Percentiles rank a stretch among this genome's conserved stretches.
phyloP scores from a whole-genome alignment of 2,797 vertebrate genomes.

The Babyrousa celebensis region DNA sequence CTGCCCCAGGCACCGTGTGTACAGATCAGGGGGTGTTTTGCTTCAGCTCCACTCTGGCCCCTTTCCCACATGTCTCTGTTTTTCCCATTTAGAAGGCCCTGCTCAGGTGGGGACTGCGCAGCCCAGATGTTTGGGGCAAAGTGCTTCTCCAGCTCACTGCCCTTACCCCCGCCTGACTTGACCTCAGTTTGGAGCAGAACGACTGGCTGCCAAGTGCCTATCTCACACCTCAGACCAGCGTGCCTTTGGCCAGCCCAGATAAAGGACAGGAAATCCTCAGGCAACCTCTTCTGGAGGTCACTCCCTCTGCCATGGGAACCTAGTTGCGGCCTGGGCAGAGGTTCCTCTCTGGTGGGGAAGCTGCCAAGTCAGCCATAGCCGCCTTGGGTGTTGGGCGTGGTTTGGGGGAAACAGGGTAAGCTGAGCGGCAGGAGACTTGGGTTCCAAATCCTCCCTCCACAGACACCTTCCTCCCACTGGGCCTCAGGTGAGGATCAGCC shows the following conservation, averaged over 20 bases:
- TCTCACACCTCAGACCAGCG: conserved; percentile 65
- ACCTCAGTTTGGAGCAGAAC: conserved; percentile 51
- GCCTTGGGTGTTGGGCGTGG: not conserved
- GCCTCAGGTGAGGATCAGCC: not conserved
- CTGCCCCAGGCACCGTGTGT: not conserved
- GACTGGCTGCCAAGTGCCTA: not conserved
- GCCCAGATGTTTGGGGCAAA: conserved; percentile 39
- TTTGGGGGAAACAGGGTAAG: conserved; percentile 5
- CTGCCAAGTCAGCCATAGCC: conserved; percentile 53
- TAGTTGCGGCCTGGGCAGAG: conserved; percentile 33
- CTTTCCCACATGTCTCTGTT: not conserved
- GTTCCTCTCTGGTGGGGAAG: conserved; percentile 73
- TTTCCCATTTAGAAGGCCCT: conserved; percentile 16
- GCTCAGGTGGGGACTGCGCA: not conserved
- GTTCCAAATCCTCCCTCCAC: conserved; percentile 38
- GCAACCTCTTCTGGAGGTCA: conserved; percentile 69
- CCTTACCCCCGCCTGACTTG: not conserved
- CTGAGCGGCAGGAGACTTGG: conserved; percentile 38
- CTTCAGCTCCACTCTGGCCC: not conserved
- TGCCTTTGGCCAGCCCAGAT: conserved; percentile 72
- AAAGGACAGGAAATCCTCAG: conserved; percentile 83
- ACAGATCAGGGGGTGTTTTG: not conserved
- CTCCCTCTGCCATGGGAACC: conserved; percentile 68
- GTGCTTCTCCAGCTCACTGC: conserved; percentile 30
- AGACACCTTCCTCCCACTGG: not conserved